Conservation (phyloP, 2,888 invertebrate genomes). For the Habroteleia sp. region DNA sequence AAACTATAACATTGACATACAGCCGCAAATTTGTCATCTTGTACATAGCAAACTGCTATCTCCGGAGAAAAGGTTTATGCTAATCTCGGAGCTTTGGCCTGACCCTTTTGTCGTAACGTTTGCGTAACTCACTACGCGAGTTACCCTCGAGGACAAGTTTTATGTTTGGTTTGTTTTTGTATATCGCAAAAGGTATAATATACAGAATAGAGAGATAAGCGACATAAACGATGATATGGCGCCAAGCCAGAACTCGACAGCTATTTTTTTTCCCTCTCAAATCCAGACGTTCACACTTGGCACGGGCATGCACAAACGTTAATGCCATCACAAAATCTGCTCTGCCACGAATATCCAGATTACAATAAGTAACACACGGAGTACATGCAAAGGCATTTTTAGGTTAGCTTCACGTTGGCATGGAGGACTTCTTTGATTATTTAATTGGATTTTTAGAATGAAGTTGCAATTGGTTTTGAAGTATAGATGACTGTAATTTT, state of each 20-base stretch:
- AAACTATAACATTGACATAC: constrained; percentile 19
- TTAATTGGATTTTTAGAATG: too few relatives aligned
- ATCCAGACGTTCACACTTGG: constrained; percentile 18
- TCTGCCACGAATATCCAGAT: too few relatives aligned
- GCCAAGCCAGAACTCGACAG: constrained; percentile 62
- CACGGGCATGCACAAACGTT: constrained; percentile 3
- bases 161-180: constrained; percentile 57
- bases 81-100: constrained; percentile 53
- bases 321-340: constrained; percentile 16
- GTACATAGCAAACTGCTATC: constrained; percentile 18
- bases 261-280: constrained; percentile 21
- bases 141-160: constrained; percentile 57
- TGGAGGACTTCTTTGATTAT: too few relatives aligned
- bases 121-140: constrained; percentile 47
- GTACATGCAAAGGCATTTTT: too few relatives aligned
- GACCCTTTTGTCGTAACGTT: constrained; percentile 44
- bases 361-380: too few relatives aligned
- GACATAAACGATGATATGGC: constrained; percentile 66
- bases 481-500: too few relatives aligned
- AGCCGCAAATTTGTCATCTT: constrained; percentile 21
- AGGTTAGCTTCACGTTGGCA: too few relatives aligned
- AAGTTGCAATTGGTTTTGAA: too few relatives aligned
- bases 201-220: constrained; percentile 56
- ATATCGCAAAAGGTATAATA: constrained; percentile 39
- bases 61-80: constrained; percentile 60